Conservation (phyloP, 2,113 vertebrate species). For the Cyprinodon brontotheroides region DNA sequence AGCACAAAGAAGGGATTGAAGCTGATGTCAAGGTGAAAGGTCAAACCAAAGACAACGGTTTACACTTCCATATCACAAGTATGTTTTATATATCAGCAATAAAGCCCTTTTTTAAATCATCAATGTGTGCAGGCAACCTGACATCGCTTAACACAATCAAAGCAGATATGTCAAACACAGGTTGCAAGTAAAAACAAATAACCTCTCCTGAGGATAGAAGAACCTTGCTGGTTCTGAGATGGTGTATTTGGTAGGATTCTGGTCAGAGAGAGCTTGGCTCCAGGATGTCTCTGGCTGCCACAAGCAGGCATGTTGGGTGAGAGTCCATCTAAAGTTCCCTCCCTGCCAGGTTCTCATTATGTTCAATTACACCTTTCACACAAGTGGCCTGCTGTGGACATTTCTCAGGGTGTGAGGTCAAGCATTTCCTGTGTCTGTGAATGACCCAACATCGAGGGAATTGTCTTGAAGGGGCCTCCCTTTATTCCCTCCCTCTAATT, state of each 20-base stretch:
- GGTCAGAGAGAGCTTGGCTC: slow-evolving; percentile 56
- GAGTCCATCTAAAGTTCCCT: slow-evolving; percentile 59
- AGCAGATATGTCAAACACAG: slow-evolving; percentile 13
- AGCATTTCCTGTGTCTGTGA: slow-evolving; percentile 81
- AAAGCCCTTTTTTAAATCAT: slow-evolving; percentile 10
- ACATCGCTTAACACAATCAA: slow-evolving; percentile 7
- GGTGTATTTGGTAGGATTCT: slow-evolving; percentile 66
- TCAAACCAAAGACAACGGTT: slow-evolving; percentile 15
- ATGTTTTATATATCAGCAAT: slow-evolving; percentile 18
- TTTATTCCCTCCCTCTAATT: slow-evolving; percentile 41
- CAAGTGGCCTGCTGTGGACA: slow-evolving; percentile 77
- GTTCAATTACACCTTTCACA: slow-evolving; percentile 82
- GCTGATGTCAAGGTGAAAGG: slow-evolving; percentile 37
- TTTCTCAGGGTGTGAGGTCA: slow-evolving; percentile 80
- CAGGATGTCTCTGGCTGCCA: slow-evolving; percentile 54
- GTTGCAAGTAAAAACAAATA: not conserved
- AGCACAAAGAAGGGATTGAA: slow-evolving; percentile 52
- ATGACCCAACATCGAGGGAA: slow-evolving; percentile 72
- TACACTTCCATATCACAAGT: no score
- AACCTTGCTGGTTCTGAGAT: slow-evolving; percentile 58
- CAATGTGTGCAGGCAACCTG: slow-evolving; percentile 8
- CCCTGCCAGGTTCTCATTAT: slow-evolving; percentile 78
- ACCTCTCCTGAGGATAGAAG: slow-evolving; percentile 50
- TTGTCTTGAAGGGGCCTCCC: slow-evolving; percentile 65
- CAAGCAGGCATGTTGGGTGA: slow-evolving; percentile 46